Evolutionary conservation across 2,888 invertebrate genomes (phyloP), one percentile per base, ranked within the genome.

Genomic region (Acanthosepion esculentum): DNA sequence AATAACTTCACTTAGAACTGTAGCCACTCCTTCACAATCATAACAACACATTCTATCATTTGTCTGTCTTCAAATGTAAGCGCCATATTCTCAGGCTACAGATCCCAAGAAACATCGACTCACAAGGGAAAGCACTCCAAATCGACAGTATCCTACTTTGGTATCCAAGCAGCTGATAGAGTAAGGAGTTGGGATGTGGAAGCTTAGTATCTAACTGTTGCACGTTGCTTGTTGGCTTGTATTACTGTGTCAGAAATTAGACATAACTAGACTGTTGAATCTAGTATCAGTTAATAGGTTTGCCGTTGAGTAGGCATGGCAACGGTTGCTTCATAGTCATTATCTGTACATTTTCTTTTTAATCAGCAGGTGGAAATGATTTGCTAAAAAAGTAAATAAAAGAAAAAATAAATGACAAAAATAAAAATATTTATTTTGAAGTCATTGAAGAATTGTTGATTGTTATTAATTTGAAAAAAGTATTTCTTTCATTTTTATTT

Each of bases 351-450:
- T n/a, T 12, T 29, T 33, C 4, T 33, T 33, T 78, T 78, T 78
- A 78, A 78, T 78, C 78, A n/a, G n/a, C 78, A n/a, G n/a, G 78
- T 78, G 78, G n/a, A 78, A 33, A 78, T 78, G n/a, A 78, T 78
- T 78, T 78, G 18, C 26, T 20, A 23, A 59, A 59, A 23, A 59
- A 6, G 23, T 20, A 59, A 6, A 23, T 23, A 23, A 23, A 59
- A 3, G 20, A 59, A 59, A 59, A 33, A 18, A n/a, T 78, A 12
- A 78, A n/a, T 6, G 15, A 78, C n/a, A 78, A n/a, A n/a, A 78
- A 78, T 10, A 78, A 10, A 78, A 29, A n/a, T n/a, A 15, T 78
- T 78, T 7, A n/a, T 29, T 78, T 78, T 78, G 12, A 78, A 29
- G n/a, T n/a, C 12, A 78, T 26, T 29, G 26, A 29, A 29, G 26